Evolutionary conservation across 2,888 invertebrate species (phyloP).

Genomic region (Norana najaformis): DNA sequence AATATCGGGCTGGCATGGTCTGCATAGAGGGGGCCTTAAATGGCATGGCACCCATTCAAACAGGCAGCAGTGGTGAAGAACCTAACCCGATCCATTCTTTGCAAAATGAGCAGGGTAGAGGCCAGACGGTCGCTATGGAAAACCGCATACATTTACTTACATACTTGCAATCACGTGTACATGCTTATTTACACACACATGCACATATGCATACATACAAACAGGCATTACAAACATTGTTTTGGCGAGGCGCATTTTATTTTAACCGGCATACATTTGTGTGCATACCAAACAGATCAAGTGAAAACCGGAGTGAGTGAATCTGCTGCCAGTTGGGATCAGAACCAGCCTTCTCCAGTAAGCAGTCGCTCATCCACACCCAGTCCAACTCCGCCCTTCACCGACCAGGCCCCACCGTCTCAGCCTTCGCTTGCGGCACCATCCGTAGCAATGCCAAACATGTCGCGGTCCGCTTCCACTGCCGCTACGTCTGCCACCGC

Average conservation of each 20-base stretch:
- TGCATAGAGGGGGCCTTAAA: too few relatives aligned
- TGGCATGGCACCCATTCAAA: too few relatives aligned
- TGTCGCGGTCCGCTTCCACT: background rate
- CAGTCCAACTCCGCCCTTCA: conserved; percentile 23
- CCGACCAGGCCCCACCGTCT: background rate
- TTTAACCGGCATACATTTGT: background rate
- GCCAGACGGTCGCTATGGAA: too few relatives aligned
- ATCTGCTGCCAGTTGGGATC: background rate
- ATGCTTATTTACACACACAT: background rate
- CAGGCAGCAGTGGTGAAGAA: too few relatives aligned
- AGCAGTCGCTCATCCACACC: conserved; percentile 23
- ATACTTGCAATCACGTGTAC: too few relatives aligned
- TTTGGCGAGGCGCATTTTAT: background rate
- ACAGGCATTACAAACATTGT: background rate
- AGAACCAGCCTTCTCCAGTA: background rate
- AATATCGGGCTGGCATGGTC: too few relatives aligned
- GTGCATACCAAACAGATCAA: too few relatives aligned
- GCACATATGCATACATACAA: background rate
- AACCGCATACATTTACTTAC: too few relatives aligned
- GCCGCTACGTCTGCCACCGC: too few relatives aligned
- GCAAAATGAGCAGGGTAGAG: too few relatives aligned
- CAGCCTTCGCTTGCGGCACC: background rate
- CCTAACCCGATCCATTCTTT: too few relatives aligned
- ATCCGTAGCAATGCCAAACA: background rate
- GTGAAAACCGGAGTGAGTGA: background rate